phyloP scores from a whole-genome alignment of 2,113 vertebrate genomes.

The Bombycilla garrulus region DNA sequence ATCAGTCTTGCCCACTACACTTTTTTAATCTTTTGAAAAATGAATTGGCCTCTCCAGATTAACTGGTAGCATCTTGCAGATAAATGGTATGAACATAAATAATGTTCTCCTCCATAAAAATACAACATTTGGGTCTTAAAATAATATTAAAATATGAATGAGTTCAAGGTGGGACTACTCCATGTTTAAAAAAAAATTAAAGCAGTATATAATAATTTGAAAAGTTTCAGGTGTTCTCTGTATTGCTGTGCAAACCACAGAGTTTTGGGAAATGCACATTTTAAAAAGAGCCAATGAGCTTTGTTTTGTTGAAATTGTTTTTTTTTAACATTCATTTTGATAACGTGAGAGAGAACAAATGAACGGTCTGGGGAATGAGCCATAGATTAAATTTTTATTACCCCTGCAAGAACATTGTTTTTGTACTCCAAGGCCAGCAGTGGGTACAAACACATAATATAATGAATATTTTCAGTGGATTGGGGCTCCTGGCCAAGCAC shows the following conservation, averaged over 20 bases:
- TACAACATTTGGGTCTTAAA: background rate
- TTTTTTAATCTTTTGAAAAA: background rate
- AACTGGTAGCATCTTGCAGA: background rate
- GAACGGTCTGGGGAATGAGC: background rate
- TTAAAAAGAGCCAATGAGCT: background rate
- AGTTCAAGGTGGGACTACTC: background rate
- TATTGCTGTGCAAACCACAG: background rate
- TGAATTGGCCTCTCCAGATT: background rate
- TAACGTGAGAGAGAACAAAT: background rate
- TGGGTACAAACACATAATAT: no score
- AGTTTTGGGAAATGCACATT: background rate
- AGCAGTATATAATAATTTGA: background rate
- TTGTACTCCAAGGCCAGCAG: background rate
- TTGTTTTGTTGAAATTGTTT: background rate
- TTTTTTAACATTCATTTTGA: background rate
- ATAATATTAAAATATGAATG: background rate
- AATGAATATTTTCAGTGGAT: background rate
- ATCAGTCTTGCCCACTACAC: background rate
- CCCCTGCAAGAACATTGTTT: background rate
- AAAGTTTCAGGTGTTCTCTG: background rate
- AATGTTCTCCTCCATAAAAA: background rate
- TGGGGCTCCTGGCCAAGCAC: background rate
- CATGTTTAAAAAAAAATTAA: background rate
- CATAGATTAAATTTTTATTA: background rate
- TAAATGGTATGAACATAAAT: conserved; percentile 12